Evolutionary conservation across 1,140 invertebrate genomes (phyloP), one percentile per base, ranked within the genome.

Genomic region (Glomeris maerens): DNA sequence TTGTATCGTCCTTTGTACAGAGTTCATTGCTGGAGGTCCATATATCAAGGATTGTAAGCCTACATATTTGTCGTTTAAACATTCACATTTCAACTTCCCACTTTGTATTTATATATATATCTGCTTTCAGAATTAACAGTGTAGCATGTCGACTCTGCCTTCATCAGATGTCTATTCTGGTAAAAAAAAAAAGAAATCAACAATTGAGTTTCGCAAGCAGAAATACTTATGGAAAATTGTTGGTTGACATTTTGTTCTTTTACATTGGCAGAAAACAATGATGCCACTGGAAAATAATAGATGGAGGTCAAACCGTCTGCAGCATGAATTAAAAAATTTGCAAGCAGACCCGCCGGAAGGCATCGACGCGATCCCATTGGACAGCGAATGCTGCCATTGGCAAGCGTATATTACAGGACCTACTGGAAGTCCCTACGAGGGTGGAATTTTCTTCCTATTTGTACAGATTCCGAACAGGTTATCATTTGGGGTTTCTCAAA

Each of bases 371-470:
- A 78, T 78, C 41, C 88, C 89, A 2, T 67, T 94, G 45, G 89
- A 94, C 69, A 52, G 61, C 22, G 71, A 78, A 64, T 79, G 81
- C 64, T 81, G 80, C 65, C 86, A 92, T 66, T 94, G 89, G 90
- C 84, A 91, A 66, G 90, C 90, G 3, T 83, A 82, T 17, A 85
- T 94, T 55, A 78, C 82, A 45, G 90, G 90, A 10, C 89, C 90
- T 10, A 78, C 78, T 17, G 84, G 84, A 17, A 90, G 85, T 66
- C 87, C 88, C 0, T 95, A 93, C 62, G 86, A 93, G 68, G 91
- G 91, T 20, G 93, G 93, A 21, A 74, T 90, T 28, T 97, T 97
- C 70, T 95, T 88, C 66, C 70, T 97, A 25, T 91, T 90, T 63
- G 74, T 95, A 27, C 84, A 89, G 70, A 83, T 93, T 55, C 81